Percentiles rank a stretch among this genome's conserved stretches.
Evolutionary conservation across 2,113 vertebrate species (phyloP).

Genomic region (Lamprotornis superbus): DNA sequence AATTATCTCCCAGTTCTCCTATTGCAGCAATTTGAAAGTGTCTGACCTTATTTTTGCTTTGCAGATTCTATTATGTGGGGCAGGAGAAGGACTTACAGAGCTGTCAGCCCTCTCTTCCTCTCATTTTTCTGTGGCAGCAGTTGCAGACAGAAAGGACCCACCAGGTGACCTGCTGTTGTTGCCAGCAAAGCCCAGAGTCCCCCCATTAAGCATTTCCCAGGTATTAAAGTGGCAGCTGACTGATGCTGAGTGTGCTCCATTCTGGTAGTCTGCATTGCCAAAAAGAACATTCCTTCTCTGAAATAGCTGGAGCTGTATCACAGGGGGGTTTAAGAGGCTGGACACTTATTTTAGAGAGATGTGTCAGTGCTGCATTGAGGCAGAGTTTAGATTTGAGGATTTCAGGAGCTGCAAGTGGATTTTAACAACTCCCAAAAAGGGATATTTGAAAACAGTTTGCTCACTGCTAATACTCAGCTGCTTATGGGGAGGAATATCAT

Average conservation of each 20-base stretch:
- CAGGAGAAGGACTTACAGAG: neutral
- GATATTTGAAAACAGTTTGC: neutral
- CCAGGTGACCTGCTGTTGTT: neutral
- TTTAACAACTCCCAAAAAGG: neutral
- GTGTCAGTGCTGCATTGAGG: neutral
- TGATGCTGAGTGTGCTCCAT: neutral
- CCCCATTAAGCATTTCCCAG: neutral
- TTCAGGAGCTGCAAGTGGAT: neutral
- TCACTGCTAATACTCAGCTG: neutral
- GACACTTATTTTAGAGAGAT: neutral
- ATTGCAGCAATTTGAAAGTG: conserved; percentile 37
- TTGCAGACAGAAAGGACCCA: neutral
- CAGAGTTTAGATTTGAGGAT: neutral
- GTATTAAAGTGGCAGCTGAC: neutral
- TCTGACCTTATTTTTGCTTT: conserved; percentile 59
- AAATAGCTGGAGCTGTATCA: neutral
- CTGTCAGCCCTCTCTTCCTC: neutral
- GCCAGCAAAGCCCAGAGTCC: neutral
- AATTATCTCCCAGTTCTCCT: conserved; percentile 39
- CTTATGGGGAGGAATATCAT: neutral
- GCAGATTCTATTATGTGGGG: conserved; percentile 38
- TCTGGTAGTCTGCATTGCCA: neutral
- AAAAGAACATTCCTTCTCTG: neutral
- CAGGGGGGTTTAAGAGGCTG: neutral
- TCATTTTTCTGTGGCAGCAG: neutral